phyloP scores from a whole-genome alignment of 2,888 invertebrate genomes.

The Hypselothyrea guttata region DNA sequence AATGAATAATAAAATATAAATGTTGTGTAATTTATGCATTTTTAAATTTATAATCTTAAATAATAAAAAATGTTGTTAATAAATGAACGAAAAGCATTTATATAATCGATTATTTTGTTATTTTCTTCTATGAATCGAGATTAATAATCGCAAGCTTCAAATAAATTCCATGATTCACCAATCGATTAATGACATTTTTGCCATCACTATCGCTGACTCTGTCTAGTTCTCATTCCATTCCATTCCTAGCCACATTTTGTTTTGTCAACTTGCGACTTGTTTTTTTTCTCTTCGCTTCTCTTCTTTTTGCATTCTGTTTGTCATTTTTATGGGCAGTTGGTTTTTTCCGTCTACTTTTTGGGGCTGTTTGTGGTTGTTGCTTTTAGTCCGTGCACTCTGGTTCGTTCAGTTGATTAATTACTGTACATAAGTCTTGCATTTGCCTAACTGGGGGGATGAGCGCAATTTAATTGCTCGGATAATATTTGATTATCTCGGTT shows the following conservation, averaged over 20 bases:
- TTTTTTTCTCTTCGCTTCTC: constrained; percentile 11
- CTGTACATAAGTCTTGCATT: constrained; percentile 45
- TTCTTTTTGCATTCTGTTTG: constrained; percentile 30
- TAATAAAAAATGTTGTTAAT: no score
- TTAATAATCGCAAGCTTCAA: no score
- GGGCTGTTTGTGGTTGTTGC: constrained; percentile 7
- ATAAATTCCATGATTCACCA: no score
- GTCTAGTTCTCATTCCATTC: constrained; percentile 31
- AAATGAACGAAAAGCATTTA: no score
- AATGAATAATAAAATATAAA: no score
- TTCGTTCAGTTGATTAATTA: constrained; percentile 54
- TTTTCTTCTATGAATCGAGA: no score
- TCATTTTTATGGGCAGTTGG: constrained; percentile 54
- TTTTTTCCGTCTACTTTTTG: constrained; percentile 22
- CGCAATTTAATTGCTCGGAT: constrained; percentile 44
- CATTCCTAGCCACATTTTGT: constrained; percentile 28
- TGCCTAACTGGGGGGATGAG: constrained; percentile 7
- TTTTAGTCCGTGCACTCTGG: constrained; percentile 35
- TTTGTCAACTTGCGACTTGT: constrained; percentile 41
- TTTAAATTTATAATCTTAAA: no score
- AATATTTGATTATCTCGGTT: constrained; percentile 50
- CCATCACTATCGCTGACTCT: no score
- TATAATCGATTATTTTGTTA: no score
- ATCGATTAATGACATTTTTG: no score
- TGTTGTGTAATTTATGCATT: no score